Conservation (phyloP, 2,113 vertebrate genomes). For the Gymnocephalus cernua region DNA sequence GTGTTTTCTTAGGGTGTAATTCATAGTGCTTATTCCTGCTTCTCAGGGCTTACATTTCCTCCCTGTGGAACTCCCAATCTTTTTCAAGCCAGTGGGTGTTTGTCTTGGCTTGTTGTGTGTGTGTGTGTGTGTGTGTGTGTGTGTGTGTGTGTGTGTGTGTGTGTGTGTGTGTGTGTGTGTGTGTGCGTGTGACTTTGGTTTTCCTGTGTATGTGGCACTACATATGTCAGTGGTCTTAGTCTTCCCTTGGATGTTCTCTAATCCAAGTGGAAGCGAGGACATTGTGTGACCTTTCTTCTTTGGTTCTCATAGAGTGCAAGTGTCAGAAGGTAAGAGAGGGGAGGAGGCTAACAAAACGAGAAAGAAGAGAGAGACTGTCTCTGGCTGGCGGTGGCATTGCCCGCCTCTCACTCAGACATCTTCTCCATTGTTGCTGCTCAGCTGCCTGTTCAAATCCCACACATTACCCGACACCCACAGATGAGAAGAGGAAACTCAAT, state of each 20-base stretch:
- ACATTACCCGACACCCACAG: constrained; percentile 5
- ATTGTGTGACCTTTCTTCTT: constrained; percentile 34
- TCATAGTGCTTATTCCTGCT: constrained; percentile 61
- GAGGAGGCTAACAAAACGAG: not conserved
- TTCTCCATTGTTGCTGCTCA: constrained; percentile 17
- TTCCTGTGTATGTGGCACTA: constrained; percentile 13
- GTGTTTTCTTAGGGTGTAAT: constrained; percentile 48
- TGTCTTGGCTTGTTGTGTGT: constrained; percentile 30
- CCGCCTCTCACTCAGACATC: constrained; percentile 1
- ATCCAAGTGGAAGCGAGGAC: constrained; percentile 36
- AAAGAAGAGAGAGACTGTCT: not conserved
- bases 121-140: not conserved
- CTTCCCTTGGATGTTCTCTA: constrained; percentile 39
- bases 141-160: not conserved
- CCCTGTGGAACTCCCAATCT: constrained; percentile 38
- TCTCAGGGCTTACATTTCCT: constrained; percentile 50
- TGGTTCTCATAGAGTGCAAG: constrained; percentile 27
- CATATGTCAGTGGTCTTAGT: constrained; percentile 43
- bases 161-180: constrained; percentile 1
- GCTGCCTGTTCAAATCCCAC: constrained; percentile 15
- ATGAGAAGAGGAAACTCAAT: constrained; percentile 28
- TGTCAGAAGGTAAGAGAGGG: not conserved
- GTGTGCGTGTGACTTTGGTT: not conserved
- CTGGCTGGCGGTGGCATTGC: not conserved
- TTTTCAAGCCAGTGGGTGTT: constrained; percentile 37